Evolutionary conservation across 2,797 vertebrate species (phyloP).

Genomic region (Rhincodon typus): DNA sequence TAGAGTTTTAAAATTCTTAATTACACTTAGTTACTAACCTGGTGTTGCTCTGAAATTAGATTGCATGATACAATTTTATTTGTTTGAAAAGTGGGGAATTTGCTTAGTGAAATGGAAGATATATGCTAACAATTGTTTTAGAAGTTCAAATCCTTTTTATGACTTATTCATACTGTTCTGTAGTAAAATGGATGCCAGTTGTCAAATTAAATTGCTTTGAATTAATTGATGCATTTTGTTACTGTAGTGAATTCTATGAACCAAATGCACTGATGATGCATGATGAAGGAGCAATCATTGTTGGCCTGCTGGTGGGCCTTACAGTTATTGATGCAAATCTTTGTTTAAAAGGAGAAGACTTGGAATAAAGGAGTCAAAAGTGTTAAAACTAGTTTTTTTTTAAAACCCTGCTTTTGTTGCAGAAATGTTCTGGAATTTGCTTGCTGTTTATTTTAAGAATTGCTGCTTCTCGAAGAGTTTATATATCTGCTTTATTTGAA

Average conservation of each 20-base stretch:
- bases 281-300: slow-evolving; percentile 87
- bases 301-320: slow-evolving; percentile 87
- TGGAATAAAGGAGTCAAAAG: too few relatives aligned
- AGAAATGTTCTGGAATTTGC: neutral
- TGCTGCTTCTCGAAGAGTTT: neutral
- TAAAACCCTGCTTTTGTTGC: too few relatives aligned
- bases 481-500: neutral
- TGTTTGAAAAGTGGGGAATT: neutral
- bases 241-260: slow-evolving; percentile 89
- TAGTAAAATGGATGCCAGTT: neutral
- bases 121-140: neutral
- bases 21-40: neutral
- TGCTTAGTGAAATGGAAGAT: neutral
- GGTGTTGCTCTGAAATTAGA: neutral
- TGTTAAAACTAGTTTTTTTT: neutral
- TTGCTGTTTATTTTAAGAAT: neutral
- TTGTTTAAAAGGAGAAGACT: slow-evolving; percentile 95
- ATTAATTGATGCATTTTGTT: slow-evolving; percentile 37
- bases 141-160: neutral
- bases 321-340: slow-evolving; percentile 98
- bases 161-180: neutral
- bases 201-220: neutral
- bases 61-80: neutral
- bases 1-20: neutral
- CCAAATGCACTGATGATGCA: slow-evolving; percentile 82